Percentiles rank a stretch among this genome's conserved stretches.
phyloP scores from a whole-genome alignment of 1,140 invertebrate species.

The Agrypnia vestita region DNA sequence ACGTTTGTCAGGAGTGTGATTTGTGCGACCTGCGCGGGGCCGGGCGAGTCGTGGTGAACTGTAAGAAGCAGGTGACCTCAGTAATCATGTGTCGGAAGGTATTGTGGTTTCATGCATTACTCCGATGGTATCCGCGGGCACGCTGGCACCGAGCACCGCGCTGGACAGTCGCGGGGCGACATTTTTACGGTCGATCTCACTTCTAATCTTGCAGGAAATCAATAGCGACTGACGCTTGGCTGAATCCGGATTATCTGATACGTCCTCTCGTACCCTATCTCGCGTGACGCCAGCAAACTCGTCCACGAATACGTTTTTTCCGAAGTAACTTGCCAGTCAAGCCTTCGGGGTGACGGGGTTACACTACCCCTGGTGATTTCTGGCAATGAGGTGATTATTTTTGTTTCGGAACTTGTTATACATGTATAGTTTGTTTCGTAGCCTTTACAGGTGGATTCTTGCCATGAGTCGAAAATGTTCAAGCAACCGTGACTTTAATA shows the following conservation, averaged over 20 bases:
- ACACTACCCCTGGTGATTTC: no score
- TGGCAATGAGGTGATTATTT: no score
- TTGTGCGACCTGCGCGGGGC: neutral
- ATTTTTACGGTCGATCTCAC: conserved; percentile 51
- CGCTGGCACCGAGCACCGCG: neutral
- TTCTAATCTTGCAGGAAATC: conserved; percentile 51
- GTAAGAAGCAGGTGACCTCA: conserved; percentile 57
- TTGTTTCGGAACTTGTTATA: no score
- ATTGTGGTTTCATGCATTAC: conserved; percentile 56
- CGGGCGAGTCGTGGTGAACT: conserved; percentile 5
- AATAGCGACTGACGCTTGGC: conserved; percentile 19
- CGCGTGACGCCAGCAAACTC: no score
- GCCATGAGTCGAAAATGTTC: no score
- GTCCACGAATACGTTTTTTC: no score
- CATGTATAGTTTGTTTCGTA: no score
- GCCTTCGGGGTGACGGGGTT: no score
- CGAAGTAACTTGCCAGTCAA: no score
- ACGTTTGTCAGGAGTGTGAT: neutral
- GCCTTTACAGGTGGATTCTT: no score
- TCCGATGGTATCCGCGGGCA: conserved; percentile 12
- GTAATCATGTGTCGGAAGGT: conserved; percentile 60
- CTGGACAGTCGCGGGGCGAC: conserved; percentile 6
- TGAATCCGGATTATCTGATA: neutral
- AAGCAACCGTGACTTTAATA: no score
- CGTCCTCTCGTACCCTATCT: no score